Percentiles rank a stretch among this genome's conserved stretches.
phyloP scores from a whole-genome alignment of 2,888 invertebrate genomes.

The Macrostomum cliftonense region DNA sequence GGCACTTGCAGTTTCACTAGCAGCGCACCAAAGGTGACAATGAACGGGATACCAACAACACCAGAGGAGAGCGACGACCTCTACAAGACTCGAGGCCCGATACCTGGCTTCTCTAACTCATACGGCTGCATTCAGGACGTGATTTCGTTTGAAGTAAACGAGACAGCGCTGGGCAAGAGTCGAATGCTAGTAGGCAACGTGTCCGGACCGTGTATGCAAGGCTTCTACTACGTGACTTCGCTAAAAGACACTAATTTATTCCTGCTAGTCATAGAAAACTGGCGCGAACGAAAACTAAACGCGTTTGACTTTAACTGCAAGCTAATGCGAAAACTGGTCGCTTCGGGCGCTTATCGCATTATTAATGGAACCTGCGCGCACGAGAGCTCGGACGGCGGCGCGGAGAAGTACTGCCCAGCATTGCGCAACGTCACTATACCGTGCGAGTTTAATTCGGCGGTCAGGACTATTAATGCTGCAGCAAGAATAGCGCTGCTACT shows the following conservation, averaged over 20 bases:
- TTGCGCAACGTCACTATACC: no score
- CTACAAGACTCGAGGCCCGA: conserved; percentile 34
- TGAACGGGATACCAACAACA: conserved; percentile 35
- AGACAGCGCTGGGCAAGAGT: conserved; percentile 30
- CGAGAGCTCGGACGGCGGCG: conserved; percentile 11
- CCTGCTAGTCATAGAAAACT: conserved; percentile 37
- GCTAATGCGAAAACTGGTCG: conserved; percentile 36
- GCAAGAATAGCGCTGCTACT: no score
- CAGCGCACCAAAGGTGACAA: conserved; percentile 25
- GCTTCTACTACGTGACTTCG: conserved; percentile 37
- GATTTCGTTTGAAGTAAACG: conserved; percentile 28
- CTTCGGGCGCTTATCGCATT: conserved; percentile 37
- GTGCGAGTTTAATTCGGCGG: no score
- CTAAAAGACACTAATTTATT: conserved; percentile 37
- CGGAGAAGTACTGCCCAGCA: no score
- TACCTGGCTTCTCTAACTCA: conserved; percentile 36
- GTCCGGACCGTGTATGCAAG: conserved; percentile 38
- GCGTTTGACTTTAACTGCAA: conserved; percentile 37
- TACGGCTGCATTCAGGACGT: conserved; percentile 39
- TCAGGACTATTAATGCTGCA: no score
- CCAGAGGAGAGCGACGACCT: conserved; percentile 37
- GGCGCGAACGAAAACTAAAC: conserved; percentile 25
- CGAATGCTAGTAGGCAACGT: conserved; percentile 38
- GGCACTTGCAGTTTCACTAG: conserved; percentile 10
- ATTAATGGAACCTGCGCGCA: conserved; percentile 39